Conservation (phyloP, 2,113 vertebrate genomes). For the Rynchops niger region DNA sequence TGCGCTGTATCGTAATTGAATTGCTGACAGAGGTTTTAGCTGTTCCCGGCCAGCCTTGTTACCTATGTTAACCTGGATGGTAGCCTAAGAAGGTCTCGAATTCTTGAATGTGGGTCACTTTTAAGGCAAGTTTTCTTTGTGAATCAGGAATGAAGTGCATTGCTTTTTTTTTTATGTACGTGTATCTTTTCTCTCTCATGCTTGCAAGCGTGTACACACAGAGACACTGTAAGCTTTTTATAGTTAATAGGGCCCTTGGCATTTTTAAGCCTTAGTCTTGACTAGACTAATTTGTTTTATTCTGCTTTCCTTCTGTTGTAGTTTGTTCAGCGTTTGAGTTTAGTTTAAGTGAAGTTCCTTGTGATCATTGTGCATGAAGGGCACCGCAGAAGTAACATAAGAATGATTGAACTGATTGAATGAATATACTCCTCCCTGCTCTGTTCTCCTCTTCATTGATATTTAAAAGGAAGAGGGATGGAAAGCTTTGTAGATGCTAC, state of each 20-base stretch:
- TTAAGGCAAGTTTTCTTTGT: constrained; percentile 42
- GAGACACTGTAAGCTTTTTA: constrained; percentile 54
- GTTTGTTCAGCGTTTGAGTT: constrained; percentile 20
- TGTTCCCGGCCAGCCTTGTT: not conserved
- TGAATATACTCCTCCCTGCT: not conserved
- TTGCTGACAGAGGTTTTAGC: not conserved
- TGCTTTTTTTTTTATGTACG: not conserved
- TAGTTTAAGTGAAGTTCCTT: constrained; percentile 56
- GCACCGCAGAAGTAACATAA: not conserved
- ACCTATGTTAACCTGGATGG: constrained; percentile 43
- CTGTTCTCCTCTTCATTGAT: not conserved
- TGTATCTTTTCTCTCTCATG: not conserved
- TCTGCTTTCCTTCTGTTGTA: constrained; percentile 61
- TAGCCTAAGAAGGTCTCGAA: not conserved
- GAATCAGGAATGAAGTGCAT: constrained; percentile 41
- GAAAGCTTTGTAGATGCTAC: not conserved
- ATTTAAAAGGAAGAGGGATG: not conserved
- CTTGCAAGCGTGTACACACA: not conserved
- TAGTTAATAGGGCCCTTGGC: constrained; percentile 58
- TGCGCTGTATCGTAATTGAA: not conserved
- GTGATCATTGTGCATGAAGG: constrained; percentile 54
- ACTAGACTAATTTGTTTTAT: constrained; percentile 69
- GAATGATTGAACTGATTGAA: constrained; percentile 47
- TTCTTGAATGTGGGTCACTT: constrained; percentile 1
- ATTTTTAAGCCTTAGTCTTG: constrained; percentile 61